These are phyloP conservation scores for Eptatretus burgeri DNA, from an alignment of 2,113 vertebrate species.

Conservation along the genomic window DNA sequence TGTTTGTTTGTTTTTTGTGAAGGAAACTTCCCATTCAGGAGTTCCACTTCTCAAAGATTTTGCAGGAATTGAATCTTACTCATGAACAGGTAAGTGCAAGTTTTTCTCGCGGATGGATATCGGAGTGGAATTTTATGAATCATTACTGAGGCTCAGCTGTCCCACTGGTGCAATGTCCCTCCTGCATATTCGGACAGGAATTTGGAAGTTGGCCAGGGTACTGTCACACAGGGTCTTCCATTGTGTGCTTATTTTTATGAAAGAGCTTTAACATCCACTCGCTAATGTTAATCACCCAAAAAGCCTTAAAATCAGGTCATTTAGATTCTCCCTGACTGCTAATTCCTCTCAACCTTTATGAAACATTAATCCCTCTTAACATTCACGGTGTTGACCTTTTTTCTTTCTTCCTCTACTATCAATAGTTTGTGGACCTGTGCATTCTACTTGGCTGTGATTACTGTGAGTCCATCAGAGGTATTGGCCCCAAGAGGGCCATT, in stretches of 20 bases:
- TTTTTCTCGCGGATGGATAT: too few relatives aligned
- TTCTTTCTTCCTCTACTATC: background rate
- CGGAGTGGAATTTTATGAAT: too few relatives aligned
- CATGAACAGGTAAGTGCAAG: constrained; percentile 26
- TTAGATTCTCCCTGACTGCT: too few relatives aligned
- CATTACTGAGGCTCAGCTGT: too few relatives aligned
- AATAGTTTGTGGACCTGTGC: constrained; percentile 63
- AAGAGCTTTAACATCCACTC: too few relatives aligned
- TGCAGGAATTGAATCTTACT: constrained; percentile 41
- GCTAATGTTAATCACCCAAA: too few relatives aligned
- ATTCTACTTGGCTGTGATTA: constrained; percentile 88
- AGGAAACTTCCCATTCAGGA: constrained; percentile 86
- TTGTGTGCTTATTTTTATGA: background rate
- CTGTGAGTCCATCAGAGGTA: constrained; percentile 71
- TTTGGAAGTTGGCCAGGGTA: background rate
- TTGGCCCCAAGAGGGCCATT: constrained; percentile 68
- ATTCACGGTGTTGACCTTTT: background rate
- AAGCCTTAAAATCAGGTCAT: too few relatives aligned
- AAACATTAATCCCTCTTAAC: too few relatives aligned
- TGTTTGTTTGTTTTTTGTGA: constrained; percentile 3
- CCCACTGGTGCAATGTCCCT: too few relatives aligned
- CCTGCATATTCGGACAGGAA: too few relatives aligned
- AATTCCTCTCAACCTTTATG: too few relatives aligned
- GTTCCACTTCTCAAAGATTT: constrained; percentile 43
- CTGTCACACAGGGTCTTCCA: background rate